Base-by-base conservation (phyloP, 1,140 invertebrate species). In the Lysiphlebus fabarum region DNA sequence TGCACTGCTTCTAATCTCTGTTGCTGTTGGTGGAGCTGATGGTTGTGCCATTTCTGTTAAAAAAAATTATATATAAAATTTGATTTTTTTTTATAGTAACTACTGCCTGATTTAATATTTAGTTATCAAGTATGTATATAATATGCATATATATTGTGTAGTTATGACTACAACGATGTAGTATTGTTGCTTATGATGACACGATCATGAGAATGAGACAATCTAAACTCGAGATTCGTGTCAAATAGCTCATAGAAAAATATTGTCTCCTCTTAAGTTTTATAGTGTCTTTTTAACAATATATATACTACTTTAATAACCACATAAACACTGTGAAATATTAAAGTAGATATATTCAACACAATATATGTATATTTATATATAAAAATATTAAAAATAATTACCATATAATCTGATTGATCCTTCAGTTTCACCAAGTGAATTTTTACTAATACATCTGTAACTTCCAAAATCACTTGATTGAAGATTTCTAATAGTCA, bases 371-470 rank as follows among this genome's bases (percentile, higher is more conserved):
- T n/a, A n/a, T n/a, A n/a, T n/a, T n/a, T n/a, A n/a, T n/a, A n/a
- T n/a, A n/a, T n/a, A n/a, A n/a, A n/a, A n/a, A n/a, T n/a, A n/a
- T n/a, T 49, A 34, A 59, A 34, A 14, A 47, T 42, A 43, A 84
- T 87, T 86, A 96, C 95, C 92, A 73, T 95, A 95, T 56, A 98
- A 82, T 75, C 91, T 83, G 75, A 97, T 95, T 44, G 88, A 90
- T 61, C 93, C 92, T 76, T 94, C 91, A 14, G 93, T 96, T 74
- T 92, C 92, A 56, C 94, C 94, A n/a, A 96, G 83, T 9, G 90
- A 91, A 80, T 96, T 98, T 79, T 94, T 94, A 56, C 92, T 91
- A 73, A 93, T 90, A 78, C 91, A 93, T 69, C 88, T 82, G 79
- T 93, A 93, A 76, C 86, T 91, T 59, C 91, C 90, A 70, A 91